Conservation (phyloP, 2,797 vertebrate species). For the Pogoniulus pusillus region DNA sequence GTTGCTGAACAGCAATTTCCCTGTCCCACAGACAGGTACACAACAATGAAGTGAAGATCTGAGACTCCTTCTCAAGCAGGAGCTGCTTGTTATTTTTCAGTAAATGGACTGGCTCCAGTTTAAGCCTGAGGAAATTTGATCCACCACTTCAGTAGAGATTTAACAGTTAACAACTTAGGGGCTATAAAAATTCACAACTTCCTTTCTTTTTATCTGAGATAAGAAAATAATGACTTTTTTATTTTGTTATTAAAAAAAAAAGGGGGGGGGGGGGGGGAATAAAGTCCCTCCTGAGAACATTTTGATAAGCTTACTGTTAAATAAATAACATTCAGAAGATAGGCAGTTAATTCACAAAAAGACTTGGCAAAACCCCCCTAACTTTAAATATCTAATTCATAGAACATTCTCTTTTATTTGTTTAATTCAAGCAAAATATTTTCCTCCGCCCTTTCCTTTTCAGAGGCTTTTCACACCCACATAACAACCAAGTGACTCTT, state of each 20-base stretch:
- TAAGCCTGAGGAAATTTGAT: constrained; percentile 13
- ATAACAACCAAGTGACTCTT: constrained; percentile 69
- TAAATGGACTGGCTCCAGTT: background rate
- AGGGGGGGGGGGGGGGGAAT: too few relatives aligned
- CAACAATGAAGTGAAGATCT: background rate
- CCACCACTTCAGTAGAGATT: background rate
- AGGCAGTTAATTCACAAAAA: background rate
- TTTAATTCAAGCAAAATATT: constrained; percentile 55
- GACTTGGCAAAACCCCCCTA: background rate
- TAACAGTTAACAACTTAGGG: constrained; percentile 40
- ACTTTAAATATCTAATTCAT: background rate
- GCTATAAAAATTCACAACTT: constrained; percentile 52
- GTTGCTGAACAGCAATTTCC: background rate
- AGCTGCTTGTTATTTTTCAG: background rate
- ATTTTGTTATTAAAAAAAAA: too few relatives aligned
- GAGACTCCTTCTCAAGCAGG: background rate
- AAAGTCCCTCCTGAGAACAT: background rate
- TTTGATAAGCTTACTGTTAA: background rate
- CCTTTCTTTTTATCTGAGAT: constrained; percentile 39
- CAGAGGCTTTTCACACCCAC: constrained; percentile 65
- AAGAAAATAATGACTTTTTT: background rate
- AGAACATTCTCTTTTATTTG: constrained; percentile 55
- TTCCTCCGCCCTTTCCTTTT: constrained; percentile 68
- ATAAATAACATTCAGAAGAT: background rate
- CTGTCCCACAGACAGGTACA: background rate